Evolutionary conservation across 2,888 invertebrate genomes (phyloP).

Genomic region (Cheiracanthium punctorium): DNA sequence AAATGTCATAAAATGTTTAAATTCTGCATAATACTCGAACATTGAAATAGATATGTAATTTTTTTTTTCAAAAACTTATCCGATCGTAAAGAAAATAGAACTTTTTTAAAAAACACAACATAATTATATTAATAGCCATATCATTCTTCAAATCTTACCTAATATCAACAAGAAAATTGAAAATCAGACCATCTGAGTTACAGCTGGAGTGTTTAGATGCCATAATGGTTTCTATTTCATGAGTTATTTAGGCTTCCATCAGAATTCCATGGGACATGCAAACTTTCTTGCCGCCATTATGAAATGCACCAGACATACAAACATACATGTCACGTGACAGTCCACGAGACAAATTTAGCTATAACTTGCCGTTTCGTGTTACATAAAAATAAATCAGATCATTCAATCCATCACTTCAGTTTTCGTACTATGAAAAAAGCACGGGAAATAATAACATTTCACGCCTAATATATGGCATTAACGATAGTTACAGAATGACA

Average conservation of each 20-base stretch:
- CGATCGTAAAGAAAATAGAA: too few relatives aligned
- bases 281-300: conserved; percentile 58
- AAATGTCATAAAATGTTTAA: too few relatives aligned
- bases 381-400: conserved; percentile 9
- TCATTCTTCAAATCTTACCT: not conserved
- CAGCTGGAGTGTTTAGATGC: not conserved
- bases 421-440: not conserved
- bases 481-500: not conserved
- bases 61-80: too few relatives aligned
- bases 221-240: not conserved
- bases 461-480: not conserved
- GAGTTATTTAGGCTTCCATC: not conserved
- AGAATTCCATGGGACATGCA: not conserved
- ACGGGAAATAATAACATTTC: not conserved
- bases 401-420: not conserved
- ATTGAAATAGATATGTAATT: too few relatives aligned
- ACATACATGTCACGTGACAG: conserved; percentile 68
- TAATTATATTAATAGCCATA: too few relatives aligned
- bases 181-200: not conserved
- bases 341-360: conserved; percentile 69
- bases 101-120: too few relatives aligned
- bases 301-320: conserved; percentile 57
- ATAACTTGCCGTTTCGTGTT: conserved; percentile 49
- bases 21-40: too few relatives aligned
- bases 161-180: not conserved